phyloP scores from a whole-genome alignment of 2,888 invertebrate species.

The Lycophotia porphyrea region DNA sequence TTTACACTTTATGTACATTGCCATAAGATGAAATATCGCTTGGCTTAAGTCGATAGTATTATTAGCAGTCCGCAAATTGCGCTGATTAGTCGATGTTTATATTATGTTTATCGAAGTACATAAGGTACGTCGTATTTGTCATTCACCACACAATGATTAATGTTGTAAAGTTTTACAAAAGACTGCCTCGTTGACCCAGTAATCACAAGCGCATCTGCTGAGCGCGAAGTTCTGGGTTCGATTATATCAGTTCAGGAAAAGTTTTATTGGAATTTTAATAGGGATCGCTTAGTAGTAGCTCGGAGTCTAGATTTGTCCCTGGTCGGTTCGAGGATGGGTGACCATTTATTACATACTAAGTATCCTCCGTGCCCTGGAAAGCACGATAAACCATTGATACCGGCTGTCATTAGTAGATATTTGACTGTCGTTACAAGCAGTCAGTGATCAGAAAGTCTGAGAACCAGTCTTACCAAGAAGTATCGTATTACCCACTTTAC shows the following conservation, averaged over 20 bases:
- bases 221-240: background rate
- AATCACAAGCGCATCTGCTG: too few species aligned
- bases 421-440: background rate
- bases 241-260: background rate
- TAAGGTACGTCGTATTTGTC: background rate
- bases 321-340: background rate
- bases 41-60: background rate
- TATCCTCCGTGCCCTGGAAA: background rate
- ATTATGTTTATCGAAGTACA: constrained; percentile 13
- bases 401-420: background rate
- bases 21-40: background rate
- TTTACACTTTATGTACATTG: background rate
- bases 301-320: background rate
- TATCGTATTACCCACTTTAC: background rate
- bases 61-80: constrained; percentile 28
- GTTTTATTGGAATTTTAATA: background rate
- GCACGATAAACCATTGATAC: background rate
- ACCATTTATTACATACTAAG: background rate
- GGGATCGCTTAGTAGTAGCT: background rate
- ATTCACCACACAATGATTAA: background rate
- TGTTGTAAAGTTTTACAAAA: background rate
- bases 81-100: constrained; percentile 1
- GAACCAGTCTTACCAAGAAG: background rate
- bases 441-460: background rate
- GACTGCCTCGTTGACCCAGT: background rate